phyloP scores from a whole-genome alignment of 2,797 vertebrate species.

The Alexandromys oeconomus region DNA sequence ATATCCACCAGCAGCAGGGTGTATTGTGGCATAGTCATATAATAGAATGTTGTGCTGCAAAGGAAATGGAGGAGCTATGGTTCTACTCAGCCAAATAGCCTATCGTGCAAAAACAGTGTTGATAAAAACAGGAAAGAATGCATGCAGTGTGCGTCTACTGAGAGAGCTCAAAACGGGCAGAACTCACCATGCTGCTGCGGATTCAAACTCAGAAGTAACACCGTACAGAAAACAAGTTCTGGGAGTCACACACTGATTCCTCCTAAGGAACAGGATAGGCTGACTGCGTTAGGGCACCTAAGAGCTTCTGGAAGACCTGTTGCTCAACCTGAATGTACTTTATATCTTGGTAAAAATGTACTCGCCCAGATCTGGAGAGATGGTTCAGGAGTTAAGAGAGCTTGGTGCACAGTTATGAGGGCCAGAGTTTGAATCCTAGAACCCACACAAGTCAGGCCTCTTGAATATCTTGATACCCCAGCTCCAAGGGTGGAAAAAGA shows the following conservation, averaged over 20 bases:
- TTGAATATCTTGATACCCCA: background rate
- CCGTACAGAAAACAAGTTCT: constrained; percentile 11
- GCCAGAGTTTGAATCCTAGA: background rate
- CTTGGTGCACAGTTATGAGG: background rate
- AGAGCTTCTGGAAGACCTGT: background rate
- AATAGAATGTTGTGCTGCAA: background rate
- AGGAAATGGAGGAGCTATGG: constrained; percentile 8
- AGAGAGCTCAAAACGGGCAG: constrained; percentile 28
- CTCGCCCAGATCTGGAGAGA: background rate
- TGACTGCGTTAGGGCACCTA: background rate
- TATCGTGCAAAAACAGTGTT: background rate
- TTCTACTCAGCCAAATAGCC: background rate
- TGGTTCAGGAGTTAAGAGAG: background rate
- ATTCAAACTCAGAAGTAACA: background rate
- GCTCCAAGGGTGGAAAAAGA: background rate
- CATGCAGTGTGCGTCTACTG: background rate
- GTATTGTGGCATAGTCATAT: background rate
- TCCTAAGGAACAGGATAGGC: constrained; percentile 14
- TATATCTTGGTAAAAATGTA: background rate
- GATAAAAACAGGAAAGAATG: constrained; percentile 5
- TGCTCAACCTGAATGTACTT: constrained; percentile 43
- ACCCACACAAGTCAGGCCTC: background rate
- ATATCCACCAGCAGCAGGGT: background rate
- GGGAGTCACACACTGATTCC: background rate
- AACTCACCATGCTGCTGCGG: background rate